Conservation (phyloP, 1,140 invertebrate genomes). For the Leptopilina clavipes region DNA sequence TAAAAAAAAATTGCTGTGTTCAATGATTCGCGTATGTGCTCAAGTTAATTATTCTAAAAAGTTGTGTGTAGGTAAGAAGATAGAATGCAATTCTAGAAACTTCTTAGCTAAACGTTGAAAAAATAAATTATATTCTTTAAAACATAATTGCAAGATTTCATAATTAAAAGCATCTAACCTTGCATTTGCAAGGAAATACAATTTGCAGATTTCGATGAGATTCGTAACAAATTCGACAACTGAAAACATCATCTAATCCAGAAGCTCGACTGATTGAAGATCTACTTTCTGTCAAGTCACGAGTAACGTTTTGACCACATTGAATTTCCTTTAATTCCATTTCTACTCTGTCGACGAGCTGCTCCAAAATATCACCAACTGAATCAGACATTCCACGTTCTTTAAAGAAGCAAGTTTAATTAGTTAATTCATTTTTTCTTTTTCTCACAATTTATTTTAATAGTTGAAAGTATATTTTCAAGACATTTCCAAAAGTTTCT, state of each 20-base stretch:
- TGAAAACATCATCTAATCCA: conserved; percentile 46
- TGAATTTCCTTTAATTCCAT: conserved; percentile 36
- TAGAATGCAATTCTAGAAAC: too few relatives aligned
- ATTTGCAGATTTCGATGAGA: conserved; percentile 50
- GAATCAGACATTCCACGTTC: conserved; percentile 35
- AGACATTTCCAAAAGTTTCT: too few relatives aligned
- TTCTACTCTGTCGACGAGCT: conserved; percentile 57
- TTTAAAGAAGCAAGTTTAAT: neutral
- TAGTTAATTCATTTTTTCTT: neutral
- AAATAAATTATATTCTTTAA: neutral
- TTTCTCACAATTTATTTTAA: too few relatives aligned
- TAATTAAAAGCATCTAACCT: conserved; percentile 53
- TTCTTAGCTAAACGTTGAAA: conserved; percentile 29
- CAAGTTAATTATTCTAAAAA: too few relatives aligned
- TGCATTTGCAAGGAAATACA: conserved; percentile 64
- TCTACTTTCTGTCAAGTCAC: conserved; percentile 37
- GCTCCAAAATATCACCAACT: conserved; percentile 47
- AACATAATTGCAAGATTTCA: neutral
- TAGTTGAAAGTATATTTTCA: too few relatives aligned
- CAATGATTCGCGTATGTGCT: too few relatives aligned
- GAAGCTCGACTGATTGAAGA: conserved; percentile 44
- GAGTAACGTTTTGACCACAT: conserved; percentile 30
- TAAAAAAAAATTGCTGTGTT: too few relatives aligned
- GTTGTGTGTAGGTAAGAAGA: too few relatives aligned
- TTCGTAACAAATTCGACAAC: conserved; percentile 68